Evolutionary conservation across 2,113 vertebrate species (phyloP), one percentile per base, ranked within the genome.

Genomic region (Pluvialis apricaria): DNA sequence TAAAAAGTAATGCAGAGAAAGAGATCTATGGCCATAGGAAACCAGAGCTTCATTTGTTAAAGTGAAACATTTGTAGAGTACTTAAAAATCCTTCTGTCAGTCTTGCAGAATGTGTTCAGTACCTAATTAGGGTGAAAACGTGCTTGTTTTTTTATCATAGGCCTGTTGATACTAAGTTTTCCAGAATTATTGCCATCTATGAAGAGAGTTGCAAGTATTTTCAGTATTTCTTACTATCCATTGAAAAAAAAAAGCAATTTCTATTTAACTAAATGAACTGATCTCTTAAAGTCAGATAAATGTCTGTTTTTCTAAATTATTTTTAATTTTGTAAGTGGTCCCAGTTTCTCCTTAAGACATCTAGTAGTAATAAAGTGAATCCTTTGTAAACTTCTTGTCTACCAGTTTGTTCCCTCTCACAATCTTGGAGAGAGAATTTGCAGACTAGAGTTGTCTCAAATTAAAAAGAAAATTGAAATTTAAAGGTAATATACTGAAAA

Each of bases 311-410:
- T 58, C 20, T 16, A 16, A 62, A 24, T 22, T 34, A 26, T 25
- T 72, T 87, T 54, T 16, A 3, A 19, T 47, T 51, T 82, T 47
- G 1, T n/a, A 71, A 51, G 20, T 13, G 29, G 9, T 26, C 1
- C 2, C 8, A 32, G 14, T 26, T 86, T 66, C 22, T 77, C 7
- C 49, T 57, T 42, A 10, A 54, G 5, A 49, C 5, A n/a, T 40
- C 8, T 54, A 36, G 22, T 15, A 34, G 13, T 52, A 40, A 57
- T 32, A 52, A 86, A 73, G 61, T 32, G 6, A 87, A 51, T 11
- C 1, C 0, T 13, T 21, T 34, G 2, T 68, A 64, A 62, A 54
- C 7, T 15, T 13, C 3, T 32, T 40, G 2, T 32, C 11, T 75
- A 15, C 5, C 7, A 32, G 2, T 73, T 68, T 69, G 2, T 19